phyloP scores from a whole-genome alignment of 53 echinoderm and acorn worm genomes.

The Zoroaster sp. region DNA sequence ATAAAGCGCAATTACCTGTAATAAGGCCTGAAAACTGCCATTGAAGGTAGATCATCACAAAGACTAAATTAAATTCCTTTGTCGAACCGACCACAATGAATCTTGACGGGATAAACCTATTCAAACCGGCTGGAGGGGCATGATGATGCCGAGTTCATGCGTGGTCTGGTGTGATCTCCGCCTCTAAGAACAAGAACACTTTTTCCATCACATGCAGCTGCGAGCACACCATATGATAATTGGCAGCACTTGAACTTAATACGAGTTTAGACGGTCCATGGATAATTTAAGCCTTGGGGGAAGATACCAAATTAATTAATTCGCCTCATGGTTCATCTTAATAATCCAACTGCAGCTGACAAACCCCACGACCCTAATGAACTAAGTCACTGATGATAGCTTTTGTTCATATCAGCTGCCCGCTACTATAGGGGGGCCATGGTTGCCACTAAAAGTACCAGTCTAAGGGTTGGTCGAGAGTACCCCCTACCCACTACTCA shows the following conservation, averaged over 20 bases:
- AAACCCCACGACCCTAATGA: neutral
- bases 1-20: neutral
- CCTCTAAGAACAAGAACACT: neutral
- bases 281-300: neutral
- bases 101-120: neutral
- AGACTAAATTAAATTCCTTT: neutral
- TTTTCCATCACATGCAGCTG: neutral
- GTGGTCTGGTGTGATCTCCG: neutral
- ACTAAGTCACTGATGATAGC: neutral
- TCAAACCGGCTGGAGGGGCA: neutral
- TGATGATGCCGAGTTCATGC: neutral
- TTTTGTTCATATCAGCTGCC: neutral
- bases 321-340: neutral
- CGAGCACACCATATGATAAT: neutral
- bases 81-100: neutral
- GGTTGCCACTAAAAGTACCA: neutral
- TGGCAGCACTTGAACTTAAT: neutral
- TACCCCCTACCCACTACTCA: neutral
- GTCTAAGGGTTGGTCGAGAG: neutral
- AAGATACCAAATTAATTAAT: neutral
- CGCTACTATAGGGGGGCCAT: neutral
- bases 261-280: neutral
- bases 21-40: neutral
- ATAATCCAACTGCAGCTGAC: neutral
- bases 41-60: neutral